Evolutionary conservation across 2,113 vertebrate species (phyloP).

Genomic region (Colossoma macropomum): DNA sequence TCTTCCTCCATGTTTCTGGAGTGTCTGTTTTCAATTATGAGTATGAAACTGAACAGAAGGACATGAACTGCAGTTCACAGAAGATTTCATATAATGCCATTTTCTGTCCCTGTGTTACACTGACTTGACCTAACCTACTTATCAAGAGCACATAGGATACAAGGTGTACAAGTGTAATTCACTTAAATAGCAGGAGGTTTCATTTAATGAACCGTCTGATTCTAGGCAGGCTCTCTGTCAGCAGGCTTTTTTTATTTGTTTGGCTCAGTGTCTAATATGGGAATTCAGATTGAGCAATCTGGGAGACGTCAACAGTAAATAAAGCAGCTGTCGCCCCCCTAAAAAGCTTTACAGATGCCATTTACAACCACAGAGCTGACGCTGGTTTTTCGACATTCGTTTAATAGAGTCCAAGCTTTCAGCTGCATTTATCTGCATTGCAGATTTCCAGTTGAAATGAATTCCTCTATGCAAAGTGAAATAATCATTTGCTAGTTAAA

Average conservation of each 20-base stretch:
- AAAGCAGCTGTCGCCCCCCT: not conserved
- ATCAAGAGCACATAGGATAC: not conserved
- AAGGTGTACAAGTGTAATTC: conserved; percentile 7
- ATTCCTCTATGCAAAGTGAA: not conserved
- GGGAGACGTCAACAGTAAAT: not conserved
- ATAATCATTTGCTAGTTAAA: not conserved
- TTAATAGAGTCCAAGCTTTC: no score
- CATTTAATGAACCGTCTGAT: conserved; percentile 10
- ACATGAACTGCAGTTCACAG: conserved; percentile 12
- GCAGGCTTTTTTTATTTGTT: not conserved
- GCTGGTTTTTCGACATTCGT: not conserved
- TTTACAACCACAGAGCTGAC: not conserved
- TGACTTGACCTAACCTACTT: not conserved
- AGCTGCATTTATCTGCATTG: not conserved
- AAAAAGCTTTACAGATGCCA: not conserved
- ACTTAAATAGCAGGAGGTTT: conserved; percentile 14
- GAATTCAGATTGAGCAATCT: not conserved
- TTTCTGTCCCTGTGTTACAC: not conserved
- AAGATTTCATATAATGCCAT: not conserved
- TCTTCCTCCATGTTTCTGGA: not conserved
- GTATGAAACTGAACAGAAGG: not conserved
- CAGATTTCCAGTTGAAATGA: not conserved
- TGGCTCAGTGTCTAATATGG: conserved; percentile 11
- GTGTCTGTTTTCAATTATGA: not conserved
- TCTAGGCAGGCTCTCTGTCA: not conserved